phyloP scores from a whole-genome alignment of 1,140 invertebrate species.

The Zophobas morio region DNA sequence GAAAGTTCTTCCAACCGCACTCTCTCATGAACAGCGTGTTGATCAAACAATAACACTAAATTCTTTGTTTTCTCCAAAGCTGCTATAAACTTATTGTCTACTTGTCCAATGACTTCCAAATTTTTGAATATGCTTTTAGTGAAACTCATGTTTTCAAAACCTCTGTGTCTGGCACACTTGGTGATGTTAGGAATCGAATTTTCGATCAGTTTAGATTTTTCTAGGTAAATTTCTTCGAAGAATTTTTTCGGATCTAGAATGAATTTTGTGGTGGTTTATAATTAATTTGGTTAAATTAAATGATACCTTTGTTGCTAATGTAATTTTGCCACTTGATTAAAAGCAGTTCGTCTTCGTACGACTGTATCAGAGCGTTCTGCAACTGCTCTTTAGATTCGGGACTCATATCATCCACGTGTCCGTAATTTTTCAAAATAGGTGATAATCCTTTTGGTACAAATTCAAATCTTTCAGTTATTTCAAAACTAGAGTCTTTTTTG shows the following conservation, averaged over 20 bases:
- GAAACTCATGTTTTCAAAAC: conserved; percentile 56
- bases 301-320: conserved; percentile 58
- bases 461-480: conserved; percentile 60
- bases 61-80: conserved; percentile 64
- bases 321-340: conserved; percentile 66
- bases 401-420: conserved; percentile 58
- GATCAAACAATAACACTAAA: conserved; percentile 78
- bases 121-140: conserved; percentile 59
- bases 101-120: conserved; percentile 74
- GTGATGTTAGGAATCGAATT: conserved; percentile 52
- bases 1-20: conserved; percentile 75
- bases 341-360: conserved; percentile 61
- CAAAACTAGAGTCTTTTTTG: conserved; percentile 50
- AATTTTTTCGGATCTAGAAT: conserved; percentile 62
- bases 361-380: conserved; percentile 58
- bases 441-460: conserved; percentile 68
- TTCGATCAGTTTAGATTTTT: conserved; percentile 59
- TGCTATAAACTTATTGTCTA: conserved; percentile 81
- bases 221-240: conserved; percentile 62
- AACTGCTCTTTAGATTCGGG: conserved; percentile 60
- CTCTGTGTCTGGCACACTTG: conserved; percentile 34
- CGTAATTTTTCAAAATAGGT: conserved; percentile 60
- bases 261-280: no score
- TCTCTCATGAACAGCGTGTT: conserved; percentile 84
- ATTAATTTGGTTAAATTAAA: no score